Evolutionary conservation across 2,888 invertebrate species (phyloP).

Genomic region (Diploptera punctata): DNA sequence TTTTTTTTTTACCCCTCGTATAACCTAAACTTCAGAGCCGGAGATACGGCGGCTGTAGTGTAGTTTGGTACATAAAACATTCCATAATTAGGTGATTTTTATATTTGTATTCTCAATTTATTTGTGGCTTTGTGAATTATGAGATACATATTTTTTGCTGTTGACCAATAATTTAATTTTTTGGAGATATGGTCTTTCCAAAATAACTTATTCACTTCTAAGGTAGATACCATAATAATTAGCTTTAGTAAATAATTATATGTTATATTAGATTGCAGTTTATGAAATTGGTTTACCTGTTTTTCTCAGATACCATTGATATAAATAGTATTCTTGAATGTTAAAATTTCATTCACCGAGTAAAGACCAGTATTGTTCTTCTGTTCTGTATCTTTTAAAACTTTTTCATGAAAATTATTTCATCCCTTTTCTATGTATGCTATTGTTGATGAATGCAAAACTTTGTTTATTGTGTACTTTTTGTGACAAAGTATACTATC

Average conservation of each 20-base stretch:
- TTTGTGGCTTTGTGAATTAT: neutral
- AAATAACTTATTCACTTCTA: neutral
- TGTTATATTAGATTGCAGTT: neutral
- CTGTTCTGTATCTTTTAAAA: neutral
- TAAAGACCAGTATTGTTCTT: neutral
- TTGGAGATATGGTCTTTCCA: neutral
- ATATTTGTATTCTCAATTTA: neutral
- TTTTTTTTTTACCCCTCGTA: too few species aligned
- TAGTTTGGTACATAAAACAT: too few species aligned
- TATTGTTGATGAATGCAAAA: neutral
- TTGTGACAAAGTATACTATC: neutral
- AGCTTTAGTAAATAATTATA: neutral
- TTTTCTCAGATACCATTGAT: constrained; percentile 2
- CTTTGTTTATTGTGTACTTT: neutral
- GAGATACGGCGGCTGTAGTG: too few species aligned
- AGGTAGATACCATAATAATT: neutral
- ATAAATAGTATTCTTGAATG: neutral
- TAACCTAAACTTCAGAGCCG: too few species aligned
- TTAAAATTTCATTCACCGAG: neutral
- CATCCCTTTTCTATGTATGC: too few species aligned
- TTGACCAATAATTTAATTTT: neutral
- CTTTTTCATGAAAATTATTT: neutral
- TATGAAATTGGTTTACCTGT: neutral
- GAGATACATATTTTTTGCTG: neutral
- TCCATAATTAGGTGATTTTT: too few species aligned